Conservation (phyloP, 1,140 invertebrate species). For the Rhagoletis zephyria region DNA sequence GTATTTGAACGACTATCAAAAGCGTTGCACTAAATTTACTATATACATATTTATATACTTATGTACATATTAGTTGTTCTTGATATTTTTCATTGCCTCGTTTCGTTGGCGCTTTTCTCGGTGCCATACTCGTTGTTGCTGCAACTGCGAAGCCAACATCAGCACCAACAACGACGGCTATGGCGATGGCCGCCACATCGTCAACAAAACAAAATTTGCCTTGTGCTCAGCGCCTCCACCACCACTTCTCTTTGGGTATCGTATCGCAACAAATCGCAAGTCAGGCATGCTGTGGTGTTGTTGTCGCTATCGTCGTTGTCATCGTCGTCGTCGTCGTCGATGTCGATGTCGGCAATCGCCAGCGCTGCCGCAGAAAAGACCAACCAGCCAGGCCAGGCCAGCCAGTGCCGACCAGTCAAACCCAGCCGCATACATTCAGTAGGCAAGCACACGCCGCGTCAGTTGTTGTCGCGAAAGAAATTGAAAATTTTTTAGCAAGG, state of each 20-base stretch:
- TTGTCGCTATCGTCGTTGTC: slow-evolving; percentile 12
- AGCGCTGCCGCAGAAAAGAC: background rate
- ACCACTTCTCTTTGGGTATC: background rate
- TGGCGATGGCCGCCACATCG: background rate
- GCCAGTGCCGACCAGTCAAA: slow-evolving; percentile 31
- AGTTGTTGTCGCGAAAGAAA: background rate
- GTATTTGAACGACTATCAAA: slow-evolving; percentile 1
- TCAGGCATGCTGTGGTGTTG: background rate
- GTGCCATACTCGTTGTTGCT: slow-evolving; percentile 4
- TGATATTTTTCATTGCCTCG: slow-evolving; percentile 42
- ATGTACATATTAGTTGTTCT: background rate
- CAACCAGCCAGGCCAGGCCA: slow-evolving; percentile 7
- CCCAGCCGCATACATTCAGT: slow-evolving; percentile 45
- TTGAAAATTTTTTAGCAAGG: slow-evolving; percentile 15
- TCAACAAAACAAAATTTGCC: slow-evolving; percentile 44
- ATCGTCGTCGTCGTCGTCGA: background rate
- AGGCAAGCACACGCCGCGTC: slow-evolving; percentile 41
- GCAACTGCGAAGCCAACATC: background rate
- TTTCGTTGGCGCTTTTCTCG: slow-evolving; percentile 22
- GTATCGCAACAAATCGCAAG: background rate
- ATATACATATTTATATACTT: background rate
- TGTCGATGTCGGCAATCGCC: background rate
- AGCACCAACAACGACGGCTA: background rate
- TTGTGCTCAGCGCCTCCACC: slow-evolving; percentile 5
- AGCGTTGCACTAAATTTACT: background rate